phyloP scores from a whole-genome alignment of 2,888 invertebrate genomes.

The Tiphia femorata region DNA sequence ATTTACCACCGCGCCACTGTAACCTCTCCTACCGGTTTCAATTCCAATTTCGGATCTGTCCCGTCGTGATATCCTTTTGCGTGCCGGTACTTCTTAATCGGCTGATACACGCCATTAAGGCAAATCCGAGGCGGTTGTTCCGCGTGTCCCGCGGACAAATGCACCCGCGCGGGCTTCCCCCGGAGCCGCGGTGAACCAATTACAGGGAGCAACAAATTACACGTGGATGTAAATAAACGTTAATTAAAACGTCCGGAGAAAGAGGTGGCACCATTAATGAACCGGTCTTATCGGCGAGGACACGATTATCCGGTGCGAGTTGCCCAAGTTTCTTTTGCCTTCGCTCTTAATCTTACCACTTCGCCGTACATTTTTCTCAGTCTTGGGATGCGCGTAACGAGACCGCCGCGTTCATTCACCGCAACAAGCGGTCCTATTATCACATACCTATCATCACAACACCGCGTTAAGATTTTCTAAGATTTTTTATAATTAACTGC shows the following conservation, averaged over 20 bases:
- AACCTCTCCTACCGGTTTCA: not conserved
- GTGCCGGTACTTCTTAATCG: constrained; percentile 14
- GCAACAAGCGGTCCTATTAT: too few species aligned
- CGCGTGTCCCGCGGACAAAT: too few species aligned
- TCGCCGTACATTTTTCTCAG: too few species aligned
- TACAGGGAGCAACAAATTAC: constrained; percentile 11
- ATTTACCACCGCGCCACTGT: not conserved
- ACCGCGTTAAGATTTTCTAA: too few species aligned
- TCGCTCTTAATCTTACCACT: too few species aligned
- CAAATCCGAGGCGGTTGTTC: too few species aligned
- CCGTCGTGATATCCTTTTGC: not conserved
- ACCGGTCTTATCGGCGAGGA: constrained; percentile 6
- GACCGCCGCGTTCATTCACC: too few species aligned
- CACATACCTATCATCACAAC: too few species aligned
- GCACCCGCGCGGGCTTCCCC: too few species aligned
- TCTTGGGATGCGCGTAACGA: too few species aligned
- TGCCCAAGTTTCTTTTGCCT: not conserved
- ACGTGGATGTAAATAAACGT: constrained; percentile 21
- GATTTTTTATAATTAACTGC: too few species aligned
- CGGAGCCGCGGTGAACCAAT: too few species aligned
- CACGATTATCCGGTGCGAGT: not conserved
- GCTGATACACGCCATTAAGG: not conserved
- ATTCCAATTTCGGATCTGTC: constrained; percentile 7
- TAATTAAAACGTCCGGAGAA: constrained; percentile 16
- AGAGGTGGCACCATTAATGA: constrained; percentile 3